A percentile compares a stretch with the other conserved stretches of the same genome.
phyloP scores from a whole-genome alignment of 2,113 vertebrate species.

The Notothenia coriiceps region DNA sequence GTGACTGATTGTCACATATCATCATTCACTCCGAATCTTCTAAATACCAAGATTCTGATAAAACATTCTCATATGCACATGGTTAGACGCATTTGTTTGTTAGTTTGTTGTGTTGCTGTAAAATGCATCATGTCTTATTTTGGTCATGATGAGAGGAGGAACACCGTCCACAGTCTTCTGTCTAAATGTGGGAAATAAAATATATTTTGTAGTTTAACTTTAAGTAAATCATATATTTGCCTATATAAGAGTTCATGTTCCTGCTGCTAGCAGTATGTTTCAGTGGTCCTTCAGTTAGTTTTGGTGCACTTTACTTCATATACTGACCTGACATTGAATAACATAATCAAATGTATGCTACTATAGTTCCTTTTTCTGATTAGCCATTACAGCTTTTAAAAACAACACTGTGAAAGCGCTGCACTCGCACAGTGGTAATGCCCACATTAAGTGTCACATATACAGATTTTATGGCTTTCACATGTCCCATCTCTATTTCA shows the following conservation, averaged over 20 bases:
- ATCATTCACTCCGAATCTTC: slow-evolving; percentile 99
- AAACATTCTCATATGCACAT: slow-evolving; percentile 74
- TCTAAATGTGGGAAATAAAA: slow-evolving; percentile 28
- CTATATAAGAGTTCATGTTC: slow-evolving; percentile 1
- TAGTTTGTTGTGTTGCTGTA: slow-evolving; percentile 46
- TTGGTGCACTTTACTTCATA: slow-evolving; percentile 5
- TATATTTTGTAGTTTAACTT: slow-evolving; percentile 2
- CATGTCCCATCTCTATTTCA: slow-evolving; percentile 48
- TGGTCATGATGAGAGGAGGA: slow-evolving; percentile 49
- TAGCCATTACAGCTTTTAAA: slow-evolving; percentile 63
- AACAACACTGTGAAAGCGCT: slow-evolving; percentile 60
- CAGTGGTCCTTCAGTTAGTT: slow-evolving; percentile 8
- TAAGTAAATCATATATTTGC: not conserved
- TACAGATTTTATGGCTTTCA: slow-evolving; percentile 70
- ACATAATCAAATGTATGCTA: slow-evolving; percentile 35
- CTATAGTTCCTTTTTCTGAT: slow-evolving; percentile 46
- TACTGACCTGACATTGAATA: not conserved
- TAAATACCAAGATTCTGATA: slow-evolving; percentile 91
- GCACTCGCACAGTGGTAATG: slow-evolving; percentile 53
- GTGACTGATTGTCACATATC: slow-evolving; percentile 99
- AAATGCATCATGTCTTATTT: slow-evolving; percentile 46
- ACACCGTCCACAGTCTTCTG: slow-evolving; percentile 19
- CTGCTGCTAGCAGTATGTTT: not conserved
- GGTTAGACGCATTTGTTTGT: slow-evolving; percentile 68
- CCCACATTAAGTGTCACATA: slow-evolving; percentile 62